Base-by-base conservation (phyloP, 2,113 vertebrate species). In the Ramphastos sulfuratus region DNA sequence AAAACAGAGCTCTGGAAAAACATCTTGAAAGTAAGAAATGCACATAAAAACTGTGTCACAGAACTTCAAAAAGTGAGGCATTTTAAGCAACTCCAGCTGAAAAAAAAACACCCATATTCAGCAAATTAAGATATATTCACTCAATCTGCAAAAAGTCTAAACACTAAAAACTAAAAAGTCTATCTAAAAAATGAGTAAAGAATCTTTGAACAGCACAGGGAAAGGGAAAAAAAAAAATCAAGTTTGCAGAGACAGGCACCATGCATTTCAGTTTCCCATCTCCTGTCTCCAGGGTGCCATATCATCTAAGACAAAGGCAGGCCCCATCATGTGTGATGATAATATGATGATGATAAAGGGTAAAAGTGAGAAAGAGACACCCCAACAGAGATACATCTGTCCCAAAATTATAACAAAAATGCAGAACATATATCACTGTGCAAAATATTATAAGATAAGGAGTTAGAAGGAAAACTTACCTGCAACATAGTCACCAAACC, bases 401-500 rank as follows among this genome's bases (percentile, higher is more conserved):
- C 30, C 23, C 44, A 67, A 64, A 74, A 35, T 4, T 42, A 58
- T 12, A 33, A 33, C 9, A 52, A 44, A 59, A 90, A 55, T 14
- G 25, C 17, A 81, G 28, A 82, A 69, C 6, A 33, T 15, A 3
- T 12, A 79, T 31, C 33, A 56, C 30, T 33, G 9, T 75, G 52
- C 15, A 81, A 87, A 92, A 69, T 17, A 63, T 6, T 44, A 2
- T 31, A 30, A 85, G 39, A 70, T 13, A 55, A 75, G 39, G 37
- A 55, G 17, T 73, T 42, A 70, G 1, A 7, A 67, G n/a, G 65
- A 96, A 94, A 89, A 92, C 97, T 98, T 98, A 97, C 99, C 99
- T 73, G 99, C 99, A 5, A 99, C 99, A 35, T 99, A 99, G 96
- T 99, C 99, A 18, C 99, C 99, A 64, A 99, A 99, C 82, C 99